phyloP scores from a whole-genome alignment of 1,140 invertebrate genomes.

The Drosophila fuyamai region DNA sequence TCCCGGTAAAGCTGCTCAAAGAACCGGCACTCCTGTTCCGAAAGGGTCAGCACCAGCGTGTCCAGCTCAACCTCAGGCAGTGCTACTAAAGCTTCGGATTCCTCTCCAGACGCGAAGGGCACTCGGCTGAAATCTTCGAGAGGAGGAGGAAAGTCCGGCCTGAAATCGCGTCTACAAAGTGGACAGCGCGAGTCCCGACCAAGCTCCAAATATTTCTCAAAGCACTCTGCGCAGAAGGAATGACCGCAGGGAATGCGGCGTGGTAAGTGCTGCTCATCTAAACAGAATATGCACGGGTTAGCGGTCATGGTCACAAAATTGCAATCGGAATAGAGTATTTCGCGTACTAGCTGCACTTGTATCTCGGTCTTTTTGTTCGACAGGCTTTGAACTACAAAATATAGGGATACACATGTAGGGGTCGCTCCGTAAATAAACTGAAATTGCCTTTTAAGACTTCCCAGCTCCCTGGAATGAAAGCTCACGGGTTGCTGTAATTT shows the following conservation, averaged over 20 bases:
- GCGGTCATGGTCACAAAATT: slow-evolving; percentile 39
- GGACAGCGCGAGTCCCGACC: slow-evolving; percentile 52
- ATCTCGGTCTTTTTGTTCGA: slow-evolving; percentile 2
- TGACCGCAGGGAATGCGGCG: slow-evolving; percentile 51
- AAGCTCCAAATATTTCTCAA: slow-evolving; percentile 48
- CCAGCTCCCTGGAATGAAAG: background rate
- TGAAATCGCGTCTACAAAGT: slow-evolving; percentile 55
- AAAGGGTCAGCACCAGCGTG: slow-evolving; percentile 55
- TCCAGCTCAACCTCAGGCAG: slow-evolving; percentile 37
- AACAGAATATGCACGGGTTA: slow-evolving; percentile 67
- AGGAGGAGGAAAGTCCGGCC: slow-evolving; percentile 16
- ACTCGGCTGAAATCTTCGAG: background rate
- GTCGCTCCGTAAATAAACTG: background rate
- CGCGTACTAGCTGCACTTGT: slow-evolving; percentile 9
- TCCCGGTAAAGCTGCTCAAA: slow-evolving; percentile 53
- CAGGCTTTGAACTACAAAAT: slow-evolving; percentile 28
- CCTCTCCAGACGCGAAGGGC: background rate
- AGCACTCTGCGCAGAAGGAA: slow-evolving; percentile 59
- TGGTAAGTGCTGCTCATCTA: slow-evolving; percentile 61
- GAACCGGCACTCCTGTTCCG: slow-evolving; percentile 60
- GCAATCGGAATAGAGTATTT: background rate
- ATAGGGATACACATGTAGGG: slow-evolving; percentile 6
- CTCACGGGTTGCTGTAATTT: background rate
- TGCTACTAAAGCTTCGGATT: background rate
- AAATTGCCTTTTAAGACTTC: background rate